These are phyloP conservation scores for Orbicella faveolata DNA, from an alignment of 64 coral and sea anemone species.

Conservation along the genomic window DNA sequence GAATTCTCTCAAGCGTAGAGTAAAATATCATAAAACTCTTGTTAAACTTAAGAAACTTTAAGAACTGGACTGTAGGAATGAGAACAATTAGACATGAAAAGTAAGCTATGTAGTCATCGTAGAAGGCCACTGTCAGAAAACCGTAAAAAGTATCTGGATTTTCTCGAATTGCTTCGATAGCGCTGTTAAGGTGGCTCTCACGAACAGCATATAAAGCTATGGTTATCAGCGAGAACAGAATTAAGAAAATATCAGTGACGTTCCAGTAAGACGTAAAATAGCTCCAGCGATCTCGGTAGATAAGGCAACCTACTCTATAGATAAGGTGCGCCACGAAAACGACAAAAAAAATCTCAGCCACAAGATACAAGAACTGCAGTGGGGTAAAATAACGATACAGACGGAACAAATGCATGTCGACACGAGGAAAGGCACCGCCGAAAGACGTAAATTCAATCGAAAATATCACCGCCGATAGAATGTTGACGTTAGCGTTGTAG, in stretches of 20 bases:
- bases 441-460: conserved; percentile 46
- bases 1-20: conserved; percentile 34
- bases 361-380: conserved; percentile 51
- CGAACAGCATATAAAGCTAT: conserved; percentile 55
- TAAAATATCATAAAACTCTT: conserved; percentile 81
- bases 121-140: conserved; percentile 39
- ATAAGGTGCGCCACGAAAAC: conserved; percentile 48
- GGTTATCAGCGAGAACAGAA: conserved; percentile 28
- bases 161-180: conserved; percentile 46
- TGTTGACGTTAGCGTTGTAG: conserved; percentile 61
- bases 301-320: conserved; percentile 16
- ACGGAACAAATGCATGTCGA: conserved; percentile 64
- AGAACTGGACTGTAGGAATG: conserved; percentile 51
- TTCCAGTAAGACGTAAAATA: conserved; percentile 70
- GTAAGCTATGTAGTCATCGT: conserved; percentile 60
- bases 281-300: conserved; percentile 5
- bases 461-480: conserved; percentile 37
- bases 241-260: conserved; percentile 31
- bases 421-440: conserved; percentile 34
- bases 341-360: conserved; percentile 62
- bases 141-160: conserved; percentile 47
- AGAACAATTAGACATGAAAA: conserved; percentile 59
- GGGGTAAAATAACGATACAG: conserved; percentile 61
- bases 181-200: conserved; percentile 27
- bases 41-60: conserved; percentile 70